Conservation (phyloP, 2,888 invertebrate species). For the Apamea sordens region DNA sequence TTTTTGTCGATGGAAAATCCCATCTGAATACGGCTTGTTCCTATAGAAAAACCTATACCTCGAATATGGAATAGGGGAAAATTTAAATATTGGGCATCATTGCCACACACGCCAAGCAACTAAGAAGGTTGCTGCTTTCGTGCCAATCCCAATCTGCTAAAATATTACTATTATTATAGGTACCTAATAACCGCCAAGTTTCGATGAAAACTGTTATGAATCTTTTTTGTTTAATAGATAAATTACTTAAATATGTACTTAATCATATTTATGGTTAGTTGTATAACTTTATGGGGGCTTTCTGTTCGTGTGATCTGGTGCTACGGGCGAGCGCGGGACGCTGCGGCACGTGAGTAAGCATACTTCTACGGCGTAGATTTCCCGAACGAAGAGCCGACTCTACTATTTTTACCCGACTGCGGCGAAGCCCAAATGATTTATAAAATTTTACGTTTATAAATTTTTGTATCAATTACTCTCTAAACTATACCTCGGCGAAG, state of each 20-base stretch:
- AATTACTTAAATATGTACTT: not conserved
- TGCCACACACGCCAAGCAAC: not conserved
- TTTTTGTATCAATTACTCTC: not conserved
- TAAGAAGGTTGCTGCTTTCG: not conserved
- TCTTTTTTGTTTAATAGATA: not conserved
- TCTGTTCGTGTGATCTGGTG: constrained; percentile 27
- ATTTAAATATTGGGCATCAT: not conserved
- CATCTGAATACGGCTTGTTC: not conserved
- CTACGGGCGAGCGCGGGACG: constrained; percentile 37
- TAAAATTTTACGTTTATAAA: not conserved
- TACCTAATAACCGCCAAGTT: not conserved
- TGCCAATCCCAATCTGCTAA: not conserved
- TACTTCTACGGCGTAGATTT: constrained; percentile 1
- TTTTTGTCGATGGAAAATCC: not conserved
- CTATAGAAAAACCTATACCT: not conserved
- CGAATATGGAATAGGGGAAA: not conserved
- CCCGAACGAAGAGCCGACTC: not conserved
- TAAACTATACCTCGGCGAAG: not conserved
- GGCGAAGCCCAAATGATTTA: not conserved
- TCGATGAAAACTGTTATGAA: not conserved
- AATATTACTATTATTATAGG: constrained; percentile 1
- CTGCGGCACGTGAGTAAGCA: not conserved
- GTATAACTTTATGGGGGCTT: not conserved
- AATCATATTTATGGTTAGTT: not conserved
- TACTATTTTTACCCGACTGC: not conserved